Base-by-base conservation (phyloP, 1,140 invertebrate genomes). In the Phymorhynchus buccinoides region DNA sequence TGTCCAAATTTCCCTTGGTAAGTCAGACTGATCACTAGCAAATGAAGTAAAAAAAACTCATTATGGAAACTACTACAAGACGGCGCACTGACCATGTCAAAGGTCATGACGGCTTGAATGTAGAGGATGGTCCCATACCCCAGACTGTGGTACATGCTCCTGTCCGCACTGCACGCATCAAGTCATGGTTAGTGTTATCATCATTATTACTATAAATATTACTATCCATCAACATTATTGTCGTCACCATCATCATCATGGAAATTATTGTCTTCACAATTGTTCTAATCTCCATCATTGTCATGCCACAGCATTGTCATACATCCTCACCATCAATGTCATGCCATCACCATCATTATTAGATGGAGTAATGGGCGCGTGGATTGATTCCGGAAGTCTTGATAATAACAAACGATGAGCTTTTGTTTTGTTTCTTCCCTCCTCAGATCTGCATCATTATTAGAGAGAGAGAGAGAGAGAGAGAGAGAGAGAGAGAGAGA, bases 81-180 rank as follows among this genome's bases (percentile, higher is more conserved):
- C n/a, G n/a, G 44, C 6, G 9, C 32, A 93, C 93, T 94, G 94
- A 96, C 96, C 92, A 95, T 95, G 92, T 99, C 97, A 92, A 98
- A 97, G 0, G 98, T 99, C 90, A 99, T 95, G 88, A 98, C 96
- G 1, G 98, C 98, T 92, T 98, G 97, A 9, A 99, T 95, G 91
- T 97, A 99, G 86, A 96, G 94, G 91, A 99, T 98, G 27, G 97
- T 97, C 1, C 96, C 95, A 87, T 96, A 95, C 1, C 97, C 97
- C n/a, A 99, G 93, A 0, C 97, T 96, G 94, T 99, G 98, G 91
- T 99, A 99, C 93, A 98, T 96, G 88, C 97, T 98, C 52, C 94
- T 95, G 48, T 96, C 94, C 30, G 96, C 95, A 95, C 96, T 97
- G 91, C 85, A 94, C 35, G n/a, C 39, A 44, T 42, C 4, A 44